Evolutionary conservation across 1,140 invertebrate species (phyloP), one percentile per base, ranked within the genome.

Genomic region (Drosophila repletoides): DNA sequence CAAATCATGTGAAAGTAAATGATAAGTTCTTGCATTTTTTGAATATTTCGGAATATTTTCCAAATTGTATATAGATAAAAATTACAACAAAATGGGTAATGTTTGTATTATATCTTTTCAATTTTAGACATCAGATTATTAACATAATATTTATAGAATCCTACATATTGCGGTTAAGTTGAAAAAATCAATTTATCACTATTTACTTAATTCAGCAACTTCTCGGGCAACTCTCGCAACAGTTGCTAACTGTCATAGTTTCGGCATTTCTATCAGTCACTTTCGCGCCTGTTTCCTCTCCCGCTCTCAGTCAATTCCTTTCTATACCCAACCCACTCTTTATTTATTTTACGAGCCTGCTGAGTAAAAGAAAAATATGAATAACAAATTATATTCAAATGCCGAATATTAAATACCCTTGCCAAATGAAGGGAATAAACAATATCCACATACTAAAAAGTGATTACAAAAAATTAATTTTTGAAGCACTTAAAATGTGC

Each of bases 211-310:
- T 43, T 36, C 5, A 10, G 3, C 0, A 56, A 70, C 14, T 24
- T 0, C 14, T 38, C 0, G 7, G 6, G 1, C 33, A 4, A 15
- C 59, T 28, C 69, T 51, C 45, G 43, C 10, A 33, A 24, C 52
- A 40, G 36, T 59, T 59, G 40, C 51, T 63, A 41, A 48, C 77
- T 79, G 76, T 71, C 77, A 83, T 69, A 72, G 69, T 81, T 81
- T 76, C 49, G 75, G 69, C 55, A 49, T 55, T 45, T 55, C 73
- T 70, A 83, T 81, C 77, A 76, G 73, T 83, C 77, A 83, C 64
- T 76, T 63, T 45, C 26, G 26, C 38, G 58, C 63, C 63, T 72
- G 55, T 64, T 69, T 65, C 72, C 59, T 69, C 65, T 70, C 34
- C 67, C 24, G 14, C 43, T 63, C 43, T 46, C 49, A 45, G 28